Percentiles rank a stretch among this genome's conserved stretches.
Conservation (phyloP, 2,797 vertebrate species). For the Channallabes apus region DNA sequence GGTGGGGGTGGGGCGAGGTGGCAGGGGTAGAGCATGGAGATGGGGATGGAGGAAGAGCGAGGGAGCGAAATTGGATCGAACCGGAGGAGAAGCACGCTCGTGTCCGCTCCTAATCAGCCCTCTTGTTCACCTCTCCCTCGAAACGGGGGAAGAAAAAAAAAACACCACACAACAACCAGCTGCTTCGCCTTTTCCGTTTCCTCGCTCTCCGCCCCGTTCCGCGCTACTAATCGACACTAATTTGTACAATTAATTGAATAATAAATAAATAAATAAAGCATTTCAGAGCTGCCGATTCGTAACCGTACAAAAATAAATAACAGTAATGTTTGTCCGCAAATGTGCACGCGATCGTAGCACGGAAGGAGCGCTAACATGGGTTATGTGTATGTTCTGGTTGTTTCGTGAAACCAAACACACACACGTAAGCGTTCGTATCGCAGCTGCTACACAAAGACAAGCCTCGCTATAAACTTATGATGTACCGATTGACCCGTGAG, state of each 20-base stretch:
- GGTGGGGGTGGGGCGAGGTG: not conserved
- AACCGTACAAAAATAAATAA: slow-evolving; percentile 66
- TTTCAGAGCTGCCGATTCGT: slow-evolving; percentile 61
- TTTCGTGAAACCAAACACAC: not conserved
- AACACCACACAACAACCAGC: slow-evolving; percentile 29
- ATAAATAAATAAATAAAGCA: not conserved
- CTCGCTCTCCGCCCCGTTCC: slow-evolving; percentile 28
- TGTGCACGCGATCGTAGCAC: slow-evolving; percentile 43
- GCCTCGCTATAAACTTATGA: slow-evolving; percentile 4
- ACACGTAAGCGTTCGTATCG: not conserved
- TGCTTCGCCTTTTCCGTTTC: slow-evolving; percentile 26
- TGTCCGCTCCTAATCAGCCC: slow-evolving; percentile 51
- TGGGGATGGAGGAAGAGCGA: not conserved
- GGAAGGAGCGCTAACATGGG: not conserved
- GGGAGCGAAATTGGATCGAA: slow-evolving; percentile 13
- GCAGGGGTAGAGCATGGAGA: no score
- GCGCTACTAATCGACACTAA: slow-evolving; percentile 62
- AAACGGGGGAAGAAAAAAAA: not conserved
- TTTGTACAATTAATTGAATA: slow-evolving; percentile 67
- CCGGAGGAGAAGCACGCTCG: not conserved
- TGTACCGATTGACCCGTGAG: slow-evolving; percentile 20
- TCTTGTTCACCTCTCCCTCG: slow-evolving; percentile 49
- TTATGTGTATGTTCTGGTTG: no score
- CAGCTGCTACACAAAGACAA: not conserved
- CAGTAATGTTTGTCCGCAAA: slow-evolving; percentile 67